Evolutionary conservation across 53 echinoderm and acorn worm genomes (phyloP).

Genomic region (Glandiceps talaboti): DNA sequence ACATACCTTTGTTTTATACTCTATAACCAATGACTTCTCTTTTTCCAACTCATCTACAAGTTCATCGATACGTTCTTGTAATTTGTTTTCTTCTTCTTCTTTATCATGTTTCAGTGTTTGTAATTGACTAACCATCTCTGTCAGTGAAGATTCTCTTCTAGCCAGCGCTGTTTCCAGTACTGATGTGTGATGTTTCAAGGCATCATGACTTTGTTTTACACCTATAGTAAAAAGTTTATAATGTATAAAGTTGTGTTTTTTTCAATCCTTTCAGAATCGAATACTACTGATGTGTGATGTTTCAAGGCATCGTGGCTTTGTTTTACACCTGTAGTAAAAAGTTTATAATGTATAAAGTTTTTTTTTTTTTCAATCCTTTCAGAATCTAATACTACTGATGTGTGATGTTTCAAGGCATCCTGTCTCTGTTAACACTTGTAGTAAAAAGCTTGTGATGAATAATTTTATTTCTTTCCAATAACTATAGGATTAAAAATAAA

Average conservation of each 20-base stretch:
- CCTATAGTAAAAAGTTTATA: slow-evolving; percentile 42
- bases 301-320: background rate
- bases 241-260: no score
- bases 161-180: slow-evolving; percentile 83
- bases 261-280: no score
- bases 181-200: slow-evolving; percentile 79
- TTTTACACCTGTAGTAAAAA: background rate
- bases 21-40: slow-evolving; percentile 42
- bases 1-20: slow-evolving; percentile 62
- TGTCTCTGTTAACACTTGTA: background rate
- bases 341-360: no score
- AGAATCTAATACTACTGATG: no score
- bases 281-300: background rate
- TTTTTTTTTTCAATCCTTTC: no score
- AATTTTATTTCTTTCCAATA: no score
- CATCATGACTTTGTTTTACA: slow-evolving; percentile 90
- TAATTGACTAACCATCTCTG: slow-evolving; percentile 57
- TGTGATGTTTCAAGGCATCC: background rate
- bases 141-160: slow-evolving; percentile 54
- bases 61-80: slow-evolving; percentile 39
- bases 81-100: slow-evolving; percentile 43
- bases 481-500: no score
- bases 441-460: no score
- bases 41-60: slow-evolving; percentile 36
- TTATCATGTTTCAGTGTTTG: slow-evolving; percentile 44